A percentile compares a stretch with the other conserved stretches of the same genome.
These are phyloP conservation scores for Anolis sagrei DNA, from an alignment of 2,113 vertebrate species.

Conservation along the genomic window DNA sequence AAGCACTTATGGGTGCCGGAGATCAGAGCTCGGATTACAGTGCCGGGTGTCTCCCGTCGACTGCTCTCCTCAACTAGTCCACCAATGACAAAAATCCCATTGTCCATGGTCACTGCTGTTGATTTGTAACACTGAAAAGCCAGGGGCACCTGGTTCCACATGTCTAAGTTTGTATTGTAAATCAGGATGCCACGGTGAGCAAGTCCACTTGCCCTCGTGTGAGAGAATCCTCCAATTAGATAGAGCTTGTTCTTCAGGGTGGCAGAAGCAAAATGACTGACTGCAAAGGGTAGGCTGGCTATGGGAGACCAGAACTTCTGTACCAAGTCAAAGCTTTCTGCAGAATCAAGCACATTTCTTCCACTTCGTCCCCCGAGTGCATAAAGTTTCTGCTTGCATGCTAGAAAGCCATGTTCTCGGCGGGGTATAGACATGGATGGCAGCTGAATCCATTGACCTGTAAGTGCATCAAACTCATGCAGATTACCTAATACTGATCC, in stretches of 20 bases:
- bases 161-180: slow-evolving; percentile 78
- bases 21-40: slow-evolving; percentile 35
- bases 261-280: slow-evolving; percentile 81
- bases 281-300: slow-evolving; percentile 73
- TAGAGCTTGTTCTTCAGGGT: slow-evolving; percentile 79
- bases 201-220: slow-evolving; percentile 47
- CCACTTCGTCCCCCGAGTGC: slow-evolving; percentile 83
- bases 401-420: slow-evolving; percentile 80
- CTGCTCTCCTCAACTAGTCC: slow-evolving; percentile 68
- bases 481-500: slow-evolving; percentile 78
- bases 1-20: slow-evolving; percentile 39
- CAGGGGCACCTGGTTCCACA: slow-evolving; percentile 80
- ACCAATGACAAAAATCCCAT: slow-evolving; percentile 82
- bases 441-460: slow-evolving; percentile 78
- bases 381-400: slow-evolving; percentile 74
- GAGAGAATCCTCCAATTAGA: slow-evolving; percentile 81
- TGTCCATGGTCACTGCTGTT: slow-evolving; percentile 81
- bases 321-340: slow-evolving; percentile 76
- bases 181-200: slow-evolving; percentile 84
- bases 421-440: slow-evolving; percentile 77
- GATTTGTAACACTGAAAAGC: slow-evolving; percentile 79
- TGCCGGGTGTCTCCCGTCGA: slow-evolving; percentile 29
- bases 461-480: slow-evolving; percentile 81
- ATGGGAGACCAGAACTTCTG: slow-evolving; percentile 65
- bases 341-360: slow-evolving; percentile 76